phyloP scores from a whole-genome alignment of 2,888 invertebrate genomes.

The Scaptomyza reducta region DNA sequence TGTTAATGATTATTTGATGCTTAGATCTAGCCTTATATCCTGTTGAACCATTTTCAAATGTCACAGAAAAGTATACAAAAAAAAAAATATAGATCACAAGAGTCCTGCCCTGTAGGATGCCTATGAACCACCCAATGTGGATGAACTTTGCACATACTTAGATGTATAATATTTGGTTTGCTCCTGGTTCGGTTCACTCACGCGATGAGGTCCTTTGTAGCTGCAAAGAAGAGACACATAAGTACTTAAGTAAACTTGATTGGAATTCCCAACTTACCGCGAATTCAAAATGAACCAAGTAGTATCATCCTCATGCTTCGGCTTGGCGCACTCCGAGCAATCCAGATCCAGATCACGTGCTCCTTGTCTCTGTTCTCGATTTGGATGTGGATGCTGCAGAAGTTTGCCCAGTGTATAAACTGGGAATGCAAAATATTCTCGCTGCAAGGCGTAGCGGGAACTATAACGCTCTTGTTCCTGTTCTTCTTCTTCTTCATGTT shows the following conservation, averaged over 20 bases:
- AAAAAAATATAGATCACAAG: not conserved
- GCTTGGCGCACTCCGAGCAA: constrained; percentile 14
- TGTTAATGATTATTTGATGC: too few relatives aligned
- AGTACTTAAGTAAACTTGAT: not conserved
- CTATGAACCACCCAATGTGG: constrained; percentile 12
- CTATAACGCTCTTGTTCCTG: constrained; percentile 44
- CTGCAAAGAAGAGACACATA: constrained; percentile 33
- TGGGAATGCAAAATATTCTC: constrained; percentile 76
- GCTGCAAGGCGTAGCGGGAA: constrained; percentile 66
- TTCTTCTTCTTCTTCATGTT: not conserved
- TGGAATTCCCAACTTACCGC: constrained; percentile 52
- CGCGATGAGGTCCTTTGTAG: constrained; percentile 73
- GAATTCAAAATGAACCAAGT: constrained; percentile 81
- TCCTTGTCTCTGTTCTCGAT: constrained; percentile 1
- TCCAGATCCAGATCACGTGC: not conserved
- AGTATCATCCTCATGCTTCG: constrained; percentile 29
- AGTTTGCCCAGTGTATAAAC: constrained; percentile 75
- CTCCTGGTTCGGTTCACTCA: constrained; percentile 2
- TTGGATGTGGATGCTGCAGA: constrained; percentile 42
- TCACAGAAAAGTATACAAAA: too few relatives aligned
- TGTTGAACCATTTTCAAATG: too few relatives aligned
- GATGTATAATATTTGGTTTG: constrained; percentile 64
- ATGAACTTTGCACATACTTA: constrained; percentile 48
- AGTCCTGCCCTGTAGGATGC: too few relatives aligned
- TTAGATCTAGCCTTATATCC: too few relatives aligned